Percentiles rank a stretch among this genome's conserved stretches.
Conservation (phyloP, 2,113 vertebrate genomes). For the Rostratula benghalensis region DNA sequence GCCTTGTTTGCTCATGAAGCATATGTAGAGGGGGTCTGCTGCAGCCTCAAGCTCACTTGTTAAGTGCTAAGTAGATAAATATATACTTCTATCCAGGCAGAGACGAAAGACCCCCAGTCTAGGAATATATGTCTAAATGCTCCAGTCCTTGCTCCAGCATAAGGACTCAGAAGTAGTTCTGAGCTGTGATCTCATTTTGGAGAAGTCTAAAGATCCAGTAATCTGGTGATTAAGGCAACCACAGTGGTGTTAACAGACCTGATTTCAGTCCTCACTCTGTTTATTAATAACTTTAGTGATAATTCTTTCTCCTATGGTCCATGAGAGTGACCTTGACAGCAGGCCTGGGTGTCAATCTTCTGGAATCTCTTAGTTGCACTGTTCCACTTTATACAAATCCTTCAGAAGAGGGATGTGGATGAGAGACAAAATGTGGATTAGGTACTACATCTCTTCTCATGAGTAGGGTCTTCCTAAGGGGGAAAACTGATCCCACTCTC, state of each 20-base stretch:
- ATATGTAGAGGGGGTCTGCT: not conserved
- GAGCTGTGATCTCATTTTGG: not conserved
- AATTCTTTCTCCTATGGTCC: too few species aligned
- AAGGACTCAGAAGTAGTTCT: not conserved
- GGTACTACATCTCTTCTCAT: not conserved
- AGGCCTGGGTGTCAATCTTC: too few species aligned
- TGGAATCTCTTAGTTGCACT: too few species aligned
- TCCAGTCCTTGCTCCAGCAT: not conserved
- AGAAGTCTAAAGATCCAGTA: not conserved
- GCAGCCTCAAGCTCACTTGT: not conserved
- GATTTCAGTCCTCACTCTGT: too few species aligned
- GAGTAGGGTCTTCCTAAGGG: not conserved
- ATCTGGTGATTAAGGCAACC: too few species aligned
- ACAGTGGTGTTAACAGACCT: too few species aligned
- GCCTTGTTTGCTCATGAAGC: not conserved
- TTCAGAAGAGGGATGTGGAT: not conserved
- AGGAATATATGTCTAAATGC: not conserved
- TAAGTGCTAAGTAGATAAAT: not conserved
- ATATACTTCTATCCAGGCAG: not conserved
- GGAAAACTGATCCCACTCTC: not conserved
- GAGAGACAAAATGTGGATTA: not conserved
- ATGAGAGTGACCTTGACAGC: too few species aligned
- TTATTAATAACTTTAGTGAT: too few species aligned
- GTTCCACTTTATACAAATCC: not conserved
- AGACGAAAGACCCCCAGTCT: not conserved